phyloP scores from a whole-genome alignment of 2,797 vertebrate genomes.

The Potorous gilbertii region DNA sequence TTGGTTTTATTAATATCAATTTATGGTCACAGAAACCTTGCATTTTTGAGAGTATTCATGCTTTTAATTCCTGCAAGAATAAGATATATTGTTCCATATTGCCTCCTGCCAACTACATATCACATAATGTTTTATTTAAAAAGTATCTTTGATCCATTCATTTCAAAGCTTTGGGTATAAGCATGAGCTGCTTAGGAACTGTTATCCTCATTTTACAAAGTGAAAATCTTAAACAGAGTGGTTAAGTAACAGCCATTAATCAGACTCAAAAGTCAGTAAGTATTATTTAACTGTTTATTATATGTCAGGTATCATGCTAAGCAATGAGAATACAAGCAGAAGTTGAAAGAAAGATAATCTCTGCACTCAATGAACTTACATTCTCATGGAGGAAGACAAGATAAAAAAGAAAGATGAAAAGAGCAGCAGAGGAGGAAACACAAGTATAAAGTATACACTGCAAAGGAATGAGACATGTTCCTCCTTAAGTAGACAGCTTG shows the following conservation, averaged over 20 bases:
- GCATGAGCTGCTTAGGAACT: not conserved
- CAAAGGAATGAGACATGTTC: too few species aligned
- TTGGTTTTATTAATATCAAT: not conserved
- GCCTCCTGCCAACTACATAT: not conserved
- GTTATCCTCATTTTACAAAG: not conserved
- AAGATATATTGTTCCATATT: not conserved
- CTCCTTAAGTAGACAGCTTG: not conserved
- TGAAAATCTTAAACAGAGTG: not conserved
- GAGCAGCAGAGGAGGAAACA: too few species aligned
- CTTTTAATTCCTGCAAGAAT: not conserved
- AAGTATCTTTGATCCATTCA: not conserved
- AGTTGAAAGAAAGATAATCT: not conserved
- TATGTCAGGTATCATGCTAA: not conserved
- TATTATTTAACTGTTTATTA: not conserved
- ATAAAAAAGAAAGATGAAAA: not conserved
- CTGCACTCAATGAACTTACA: not conserved
- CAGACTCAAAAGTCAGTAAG: not conserved
- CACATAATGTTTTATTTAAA: not conserved
- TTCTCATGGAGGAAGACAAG: not conserved
- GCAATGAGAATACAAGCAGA: not conserved
- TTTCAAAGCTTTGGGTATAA: not conserved
- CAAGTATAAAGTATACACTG: too few species aligned
- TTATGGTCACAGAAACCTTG: not conserved
- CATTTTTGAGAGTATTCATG: not conserved
- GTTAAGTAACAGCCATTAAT: not conserved